These are phyloP conservation scores for Rhizomys pruinosus DNA, from an alignment of 2,113 vertebrate genomes.

Conservation along the genomic window DNA sequence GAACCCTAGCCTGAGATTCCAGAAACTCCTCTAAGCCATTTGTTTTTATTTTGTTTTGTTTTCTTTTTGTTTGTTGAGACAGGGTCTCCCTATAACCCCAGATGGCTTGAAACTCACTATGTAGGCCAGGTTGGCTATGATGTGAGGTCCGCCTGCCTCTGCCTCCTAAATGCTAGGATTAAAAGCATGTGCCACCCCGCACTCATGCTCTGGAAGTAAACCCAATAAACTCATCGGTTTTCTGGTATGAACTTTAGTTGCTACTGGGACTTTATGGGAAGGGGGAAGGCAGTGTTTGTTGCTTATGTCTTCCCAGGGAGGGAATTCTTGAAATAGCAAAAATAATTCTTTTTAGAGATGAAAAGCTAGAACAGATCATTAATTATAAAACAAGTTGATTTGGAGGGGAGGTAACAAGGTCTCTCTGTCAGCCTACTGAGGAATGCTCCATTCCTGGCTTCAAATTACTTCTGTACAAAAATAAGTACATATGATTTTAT, in stretches of 20 bases:
- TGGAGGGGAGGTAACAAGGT: background rate
- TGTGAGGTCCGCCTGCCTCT: background rate
- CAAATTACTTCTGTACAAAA: background rate
- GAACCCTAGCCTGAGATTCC: background rate
- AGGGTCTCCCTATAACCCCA: too few species aligned
- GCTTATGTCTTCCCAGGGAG: too few species aligned
- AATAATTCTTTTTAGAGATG: background rate
- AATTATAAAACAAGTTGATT: background rate
- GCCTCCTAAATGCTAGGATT: background rate
- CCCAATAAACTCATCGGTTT: background rate
- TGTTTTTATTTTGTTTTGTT: background rate
- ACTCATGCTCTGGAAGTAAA: background rate
- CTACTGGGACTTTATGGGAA: background rate
- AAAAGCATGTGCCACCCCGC: too few species aligned
- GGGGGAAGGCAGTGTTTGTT: background rate
- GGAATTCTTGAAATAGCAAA: too few species aligned
- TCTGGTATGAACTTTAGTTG: background rate
- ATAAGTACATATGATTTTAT: slow-evolving; percentile 1
- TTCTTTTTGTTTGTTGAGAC: too few species aligned
- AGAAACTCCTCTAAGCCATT: background rate
- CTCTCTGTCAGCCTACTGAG: background rate
- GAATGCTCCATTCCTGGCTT: background rate
- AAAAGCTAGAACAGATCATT: background rate
- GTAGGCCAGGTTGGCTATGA: background rate
- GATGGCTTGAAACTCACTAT: too few species aligned